phyloP scores from a whole-genome alignment of 2,888 invertebrate genomes.

The Orthosia gracilis region DNA sequence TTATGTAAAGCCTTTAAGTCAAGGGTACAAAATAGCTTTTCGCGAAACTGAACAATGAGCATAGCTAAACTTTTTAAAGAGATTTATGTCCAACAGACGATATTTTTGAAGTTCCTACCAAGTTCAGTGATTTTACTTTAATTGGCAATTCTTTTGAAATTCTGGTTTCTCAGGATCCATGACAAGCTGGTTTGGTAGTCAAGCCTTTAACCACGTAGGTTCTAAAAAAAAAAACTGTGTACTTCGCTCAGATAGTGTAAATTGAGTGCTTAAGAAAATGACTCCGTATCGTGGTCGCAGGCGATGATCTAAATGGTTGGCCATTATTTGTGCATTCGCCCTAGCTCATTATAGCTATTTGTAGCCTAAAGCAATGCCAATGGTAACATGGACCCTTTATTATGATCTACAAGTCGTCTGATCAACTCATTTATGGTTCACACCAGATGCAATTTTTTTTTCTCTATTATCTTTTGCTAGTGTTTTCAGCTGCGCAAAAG shows the following conservation, averaged over 20 bases:
- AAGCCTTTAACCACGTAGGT: not conserved
- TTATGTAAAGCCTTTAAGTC: no score
- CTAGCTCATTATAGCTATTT: slow-evolving; percentile 50
- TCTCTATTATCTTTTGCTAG: not conserved
- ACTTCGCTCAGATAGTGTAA: slow-evolving; percentile 32
- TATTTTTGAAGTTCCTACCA: no score
- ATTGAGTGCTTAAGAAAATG: slow-evolving; percentile 57
- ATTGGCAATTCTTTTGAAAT: not conserved
- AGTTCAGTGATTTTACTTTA: not conserved
- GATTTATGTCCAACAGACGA: no score
- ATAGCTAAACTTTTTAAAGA: no score
- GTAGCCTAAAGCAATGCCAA: slow-evolving; percentile 46
- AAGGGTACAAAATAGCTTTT: no score
- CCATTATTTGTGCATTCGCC: slow-evolving; percentile 59
- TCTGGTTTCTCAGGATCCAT: not conserved
- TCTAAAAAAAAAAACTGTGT: slow-evolving; percentile 6
- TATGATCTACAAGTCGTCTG: slow-evolving; percentile 6
- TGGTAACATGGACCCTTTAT: slow-evolving; percentile 20
- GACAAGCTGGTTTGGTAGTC: not conserved
- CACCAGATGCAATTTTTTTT: not conserved
- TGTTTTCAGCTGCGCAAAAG: not conserved
- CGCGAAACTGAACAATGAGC: no score
- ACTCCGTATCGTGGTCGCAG: slow-evolving; percentile 40
- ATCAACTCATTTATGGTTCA: slow-evolving; percentile 6
- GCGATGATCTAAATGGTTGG: slow-evolving; percentile 51